Percentiles rank a stretch among this genome's conserved stretches.
Conservation (phyloP, 2,113 vertebrate species). For the Ammospiza nelsoni region DNA sequence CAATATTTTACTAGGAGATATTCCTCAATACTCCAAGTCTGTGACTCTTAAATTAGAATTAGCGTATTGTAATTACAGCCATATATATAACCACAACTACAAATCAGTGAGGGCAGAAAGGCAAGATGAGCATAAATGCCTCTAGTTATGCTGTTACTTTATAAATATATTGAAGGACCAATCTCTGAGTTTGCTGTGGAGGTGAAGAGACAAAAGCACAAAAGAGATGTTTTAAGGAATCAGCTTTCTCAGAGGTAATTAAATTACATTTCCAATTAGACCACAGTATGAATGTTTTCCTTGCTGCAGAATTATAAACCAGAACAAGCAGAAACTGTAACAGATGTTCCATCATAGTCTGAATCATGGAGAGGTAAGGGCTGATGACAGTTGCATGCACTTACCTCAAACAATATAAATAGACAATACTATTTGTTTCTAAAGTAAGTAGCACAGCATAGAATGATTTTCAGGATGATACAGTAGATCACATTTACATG, state of each 20-base stretch:
- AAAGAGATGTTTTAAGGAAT: not conserved
- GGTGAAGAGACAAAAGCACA: not conserved
- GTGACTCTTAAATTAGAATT: not conserved
- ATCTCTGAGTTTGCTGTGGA: not conserved
- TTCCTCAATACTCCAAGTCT: not conserved
- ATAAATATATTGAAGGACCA: not conserved
- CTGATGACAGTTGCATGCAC: not conserved
- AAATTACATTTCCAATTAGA: not conserved
- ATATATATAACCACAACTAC: not conserved
- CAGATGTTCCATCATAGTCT: not conserved
- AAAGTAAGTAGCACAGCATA: constrained; percentile 53
- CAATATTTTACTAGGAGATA: not conserved
- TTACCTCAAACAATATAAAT: constrained; percentile 57
- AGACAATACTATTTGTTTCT: constrained; percentile 64
- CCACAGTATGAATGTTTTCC: not conserved
- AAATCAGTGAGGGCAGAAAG: not conserved
- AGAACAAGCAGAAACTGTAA: not conserved
- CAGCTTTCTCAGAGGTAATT: not conserved
- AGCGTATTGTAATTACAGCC: not conserved
- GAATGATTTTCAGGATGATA: constrained; percentile 57
- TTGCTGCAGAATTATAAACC: not conserved
- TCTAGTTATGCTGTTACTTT: not conserved
- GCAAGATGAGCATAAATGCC: not conserved
- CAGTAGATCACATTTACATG: constrained; percentile 64
- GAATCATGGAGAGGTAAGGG: not conserved